phyloP scores from a whole-genome alignment of 2,113 vertebrate genomes.

The Panthera tigris region DNA sequence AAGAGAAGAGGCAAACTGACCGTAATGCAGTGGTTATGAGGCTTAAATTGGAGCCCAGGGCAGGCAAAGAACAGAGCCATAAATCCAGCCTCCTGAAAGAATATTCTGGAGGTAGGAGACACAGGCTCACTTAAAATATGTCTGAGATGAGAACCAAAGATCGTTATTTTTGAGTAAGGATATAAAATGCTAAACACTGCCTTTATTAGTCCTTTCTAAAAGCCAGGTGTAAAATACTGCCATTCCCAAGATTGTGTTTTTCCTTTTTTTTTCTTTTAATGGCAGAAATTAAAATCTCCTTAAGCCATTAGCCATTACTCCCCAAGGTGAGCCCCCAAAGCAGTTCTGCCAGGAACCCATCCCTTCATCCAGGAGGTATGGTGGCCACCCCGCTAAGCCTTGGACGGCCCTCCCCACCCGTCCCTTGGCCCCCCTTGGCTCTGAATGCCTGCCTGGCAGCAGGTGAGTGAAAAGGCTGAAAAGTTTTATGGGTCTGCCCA shows the following conservation, averaged over 20 bases:
- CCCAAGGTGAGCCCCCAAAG: conserved; percentile 58
- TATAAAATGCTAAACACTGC: conserved; percentile 75
- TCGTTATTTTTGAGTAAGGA: conserved; percentile 76
- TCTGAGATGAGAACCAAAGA: conserved; percentile 71
- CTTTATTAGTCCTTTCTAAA: conserved; percentile 71
- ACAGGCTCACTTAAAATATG: conserved; percentile 76
- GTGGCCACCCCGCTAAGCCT: neutral
- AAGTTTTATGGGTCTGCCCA: conserved; percentile 69
- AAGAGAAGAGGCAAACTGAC: conserved; percentile 43
- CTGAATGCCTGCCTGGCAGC: neutral
- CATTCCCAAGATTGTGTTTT: conserved; percentile 69
- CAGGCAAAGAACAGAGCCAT: conserved; percentile 74
- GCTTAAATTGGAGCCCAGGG: conserved; percentile 70
- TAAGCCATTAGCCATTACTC: conserved; percentile 66
- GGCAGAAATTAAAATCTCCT: conserved; percentile 75
- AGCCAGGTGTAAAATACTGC: conserved; percentile 71
- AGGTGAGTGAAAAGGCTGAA: conserved; percentile 52
- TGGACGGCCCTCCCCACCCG: neutral
- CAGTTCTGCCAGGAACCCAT: neutral
- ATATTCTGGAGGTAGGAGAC: conserved; percentile 58
- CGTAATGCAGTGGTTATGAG: conserved; percentile 59
- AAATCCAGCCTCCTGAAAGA: conserved; percentile 72
- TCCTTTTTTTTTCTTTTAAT: conserved; percentile 65
- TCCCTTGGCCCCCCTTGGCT: neutral
- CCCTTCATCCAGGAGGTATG: neutral